Base-by-base conservation (phyloP, 2,797 vertebrate genomes). In the Silurus lanzhouensis region DNA sequence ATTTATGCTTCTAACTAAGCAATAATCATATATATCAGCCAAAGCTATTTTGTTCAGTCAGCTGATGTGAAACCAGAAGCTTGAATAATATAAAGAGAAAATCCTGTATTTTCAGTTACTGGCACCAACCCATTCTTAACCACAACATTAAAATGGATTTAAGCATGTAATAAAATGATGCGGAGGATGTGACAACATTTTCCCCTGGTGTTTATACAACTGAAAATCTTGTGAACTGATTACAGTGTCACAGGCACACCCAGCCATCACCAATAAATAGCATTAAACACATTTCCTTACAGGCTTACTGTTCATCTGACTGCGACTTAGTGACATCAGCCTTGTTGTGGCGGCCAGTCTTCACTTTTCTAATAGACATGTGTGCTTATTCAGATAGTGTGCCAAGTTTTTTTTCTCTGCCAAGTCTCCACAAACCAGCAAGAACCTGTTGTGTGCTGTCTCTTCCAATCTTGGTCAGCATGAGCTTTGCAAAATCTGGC, bases 281-380 rank as follows among this genome's bases (percentile, higher is more conserved):
- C 44, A 88, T 77, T 86, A 90, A 93, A 92, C 88, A 86, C 83
- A 84, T 19, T 72, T 78, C 91, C 87, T 84, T 76, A 85, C 87
- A 84, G 87, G 80, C 84, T 84, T 71, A 67, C 61, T 85, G 27
- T 83, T 87, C 85, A 92, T 91, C 91, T 91, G 90, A 90, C 84
- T 90, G 74, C 90, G 91, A 92, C 90, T 91, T 90, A 8, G 89
- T 95, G 92, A 95, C 94, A 92, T 95, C 94, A 95, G 85, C 87
- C 85, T 88, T 89, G 86, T 88, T 88, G 88, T 92, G 88, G 87
- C 83, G 87, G 92, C 90, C 92, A 92, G 91, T 89, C 86, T 89
- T 84, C 81, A 87, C 67, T 83, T 48, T 85, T 84, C 88, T 87
- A 87, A 91, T 87, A 89, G 85, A 86, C 91, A 92, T 94, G 91